Evolutionary conservation across 2,888 invertebrate species (phyloP).

Genomic region (Tetanocera ferruginea): DNA sequence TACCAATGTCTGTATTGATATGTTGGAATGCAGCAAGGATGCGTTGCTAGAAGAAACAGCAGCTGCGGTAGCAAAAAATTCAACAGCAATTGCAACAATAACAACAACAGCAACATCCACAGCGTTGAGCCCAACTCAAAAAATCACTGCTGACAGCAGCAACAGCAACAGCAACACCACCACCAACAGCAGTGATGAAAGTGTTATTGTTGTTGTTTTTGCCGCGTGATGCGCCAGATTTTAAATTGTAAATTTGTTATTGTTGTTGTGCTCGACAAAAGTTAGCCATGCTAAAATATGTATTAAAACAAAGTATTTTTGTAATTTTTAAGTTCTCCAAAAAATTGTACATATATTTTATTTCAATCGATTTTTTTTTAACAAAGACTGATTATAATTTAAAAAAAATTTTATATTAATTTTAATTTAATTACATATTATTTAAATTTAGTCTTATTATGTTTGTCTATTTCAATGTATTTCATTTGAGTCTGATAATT

Average conservation of each 20-base stretch:
- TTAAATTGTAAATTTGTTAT: neutral
- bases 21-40: conserved; percentile 42
- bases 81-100: conserved; percentile 52
- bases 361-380: conserved; percentile 9
- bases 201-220: conserved; percentile 58
- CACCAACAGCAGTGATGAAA: conserved; percentile 56
- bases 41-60: conserved; percentile 17
- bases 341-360: neutral
- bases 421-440: neutral
- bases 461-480: neutral
- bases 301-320: neutral
- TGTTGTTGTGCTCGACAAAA: neutral
- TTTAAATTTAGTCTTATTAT: neutral
- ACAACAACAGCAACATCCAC: conserved; percentile 17
- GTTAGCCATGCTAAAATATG: neutral
- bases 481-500: neutral
- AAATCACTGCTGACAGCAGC: conserved; percentile 18
- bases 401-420: neutral
- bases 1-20: conserved; percentile 33
- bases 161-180: conserved; percentile 11
- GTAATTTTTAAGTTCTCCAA: neutral
- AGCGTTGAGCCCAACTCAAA: neutral
- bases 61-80: conserved; percentile 42
- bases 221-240: conserved; percentile 54
- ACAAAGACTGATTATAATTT: conserved; percentile 31